Percentiles rank a stretch among this genome's conserved stretches.
Conservation (phyloP, 2,113 vertebrate species). For the Regulus satrapa region DNA sequence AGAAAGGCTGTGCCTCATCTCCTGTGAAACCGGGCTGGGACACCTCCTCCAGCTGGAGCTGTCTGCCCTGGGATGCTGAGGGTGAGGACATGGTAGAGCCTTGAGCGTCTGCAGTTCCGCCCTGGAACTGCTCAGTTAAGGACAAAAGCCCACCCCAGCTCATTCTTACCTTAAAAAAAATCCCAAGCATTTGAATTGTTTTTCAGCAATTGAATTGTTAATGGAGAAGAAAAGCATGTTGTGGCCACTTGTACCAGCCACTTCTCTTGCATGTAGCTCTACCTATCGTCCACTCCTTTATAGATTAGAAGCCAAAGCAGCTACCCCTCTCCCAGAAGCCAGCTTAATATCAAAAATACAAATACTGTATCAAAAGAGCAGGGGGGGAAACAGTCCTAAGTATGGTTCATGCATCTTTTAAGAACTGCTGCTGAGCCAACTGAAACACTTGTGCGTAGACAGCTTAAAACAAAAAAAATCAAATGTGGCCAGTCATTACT, state of each 20-base stretch:
- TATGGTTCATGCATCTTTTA: background rate
- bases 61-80: no score
- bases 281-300: background rate
- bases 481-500: background rate
- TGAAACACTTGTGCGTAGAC: constrained; percentile 33
- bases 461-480: constrained; percentile 26
- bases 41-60: rapidly evolving
- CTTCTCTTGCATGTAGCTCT: background rate
- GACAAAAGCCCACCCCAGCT: background rate
- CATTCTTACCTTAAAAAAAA: background rate
- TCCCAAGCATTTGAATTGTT: background rate
- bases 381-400: background rate
- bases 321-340: background rate
- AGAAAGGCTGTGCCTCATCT: background rate
- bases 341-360: background rate
- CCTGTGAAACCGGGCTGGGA: background rate
- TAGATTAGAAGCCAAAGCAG: background rate
- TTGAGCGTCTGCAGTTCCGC: rapidly evolving
- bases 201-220: background rate
- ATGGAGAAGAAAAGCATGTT: background rate
- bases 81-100: rapidly evolving
- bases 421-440: background rate
- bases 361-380: background rate
- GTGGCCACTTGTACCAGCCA: background rate
- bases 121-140: background rate